These are phyloP conservation scores for Apamea anceps DNA, from an alignment of 2,888 invertebrate species.

Conservation along the genomic window DNA sequence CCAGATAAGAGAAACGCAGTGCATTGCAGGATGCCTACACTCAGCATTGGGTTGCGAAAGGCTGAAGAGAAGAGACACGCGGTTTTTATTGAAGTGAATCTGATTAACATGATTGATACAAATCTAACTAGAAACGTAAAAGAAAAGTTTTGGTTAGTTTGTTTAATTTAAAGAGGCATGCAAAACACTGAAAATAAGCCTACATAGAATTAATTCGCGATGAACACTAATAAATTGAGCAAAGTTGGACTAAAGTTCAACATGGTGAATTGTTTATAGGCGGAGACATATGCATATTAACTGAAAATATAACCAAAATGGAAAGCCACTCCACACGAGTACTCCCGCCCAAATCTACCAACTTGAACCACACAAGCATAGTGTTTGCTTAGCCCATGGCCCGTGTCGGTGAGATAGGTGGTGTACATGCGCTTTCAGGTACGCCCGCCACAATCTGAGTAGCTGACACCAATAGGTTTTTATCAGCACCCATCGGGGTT, in stretches of 20 bases:
- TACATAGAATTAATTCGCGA: neutral
- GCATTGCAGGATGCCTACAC: too few relatives aligned
- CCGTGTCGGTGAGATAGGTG: slow-evolving; percentile 87
- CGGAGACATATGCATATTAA: neutral
- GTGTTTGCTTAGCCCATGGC: slow-evolving; percentile 88
- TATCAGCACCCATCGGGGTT: slow-evolving; percentile 87
- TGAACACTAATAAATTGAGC: neutral
- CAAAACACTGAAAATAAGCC: neutral
- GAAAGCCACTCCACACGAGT: neutral
- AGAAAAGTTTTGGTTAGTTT: fast-evolving
- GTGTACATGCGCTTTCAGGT: slow-evolving; percentile 89
- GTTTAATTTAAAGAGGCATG: neutral
- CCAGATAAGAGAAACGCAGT: neutral
- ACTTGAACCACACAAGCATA: slow-evolving; percentile 71
- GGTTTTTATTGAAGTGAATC: neutral
- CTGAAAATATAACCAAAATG: neutral
- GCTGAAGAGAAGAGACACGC: neutral
- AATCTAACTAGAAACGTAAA: neutral
- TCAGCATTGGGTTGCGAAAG: too few relatives aligned
- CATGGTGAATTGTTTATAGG: too few relatives aligned
- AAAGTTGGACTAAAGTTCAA: neutral
- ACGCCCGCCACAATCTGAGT: slow-evolving; percentile 84
- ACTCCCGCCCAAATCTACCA: slow-evolving; percentile 47
- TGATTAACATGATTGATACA: neutral
- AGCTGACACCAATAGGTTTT: slow-evolving; percentile 89